Conservation (phyloP, 2,888 invertebrate species). For the Drosophila multiciliata region DNA sequence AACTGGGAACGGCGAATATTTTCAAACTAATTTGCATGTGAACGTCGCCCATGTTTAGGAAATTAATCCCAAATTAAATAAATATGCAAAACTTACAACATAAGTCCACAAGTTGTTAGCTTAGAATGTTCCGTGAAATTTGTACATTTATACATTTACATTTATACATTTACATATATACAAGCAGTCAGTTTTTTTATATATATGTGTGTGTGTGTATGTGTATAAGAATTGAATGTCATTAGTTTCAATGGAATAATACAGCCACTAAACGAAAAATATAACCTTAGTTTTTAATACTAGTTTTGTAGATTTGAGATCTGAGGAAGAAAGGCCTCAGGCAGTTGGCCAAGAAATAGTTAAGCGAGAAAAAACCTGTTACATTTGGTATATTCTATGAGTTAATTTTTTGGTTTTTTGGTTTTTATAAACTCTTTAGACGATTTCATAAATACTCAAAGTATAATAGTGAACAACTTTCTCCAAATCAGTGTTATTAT, state of each 20-base stretch:
- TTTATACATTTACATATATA: background rate
- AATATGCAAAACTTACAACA: conserved; percentile 69
- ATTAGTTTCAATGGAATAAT: conserved; percentile 3
- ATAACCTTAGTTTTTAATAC: background rate
- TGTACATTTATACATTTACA: conserved; percentile 10
- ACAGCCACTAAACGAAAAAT: conserved; percentile 1
- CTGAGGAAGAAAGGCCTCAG: background rate
- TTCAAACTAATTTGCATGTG: conserved; percentile 66
- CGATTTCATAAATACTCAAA: background rate
- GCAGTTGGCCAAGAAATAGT: conserved; percentile 1
- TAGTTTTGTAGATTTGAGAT: background rate
- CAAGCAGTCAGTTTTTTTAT: conserved; percentile 1
- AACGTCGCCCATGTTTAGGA: conserved; percentile 48
- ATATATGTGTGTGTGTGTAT: background rate
- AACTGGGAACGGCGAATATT: conserved; percentile 30
- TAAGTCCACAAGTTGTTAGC: conserved; percentile 38
- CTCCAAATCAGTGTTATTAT: background rate
- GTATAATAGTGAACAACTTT: no score
- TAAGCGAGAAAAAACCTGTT: conserved; percentile 17
- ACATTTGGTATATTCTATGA: background rate
- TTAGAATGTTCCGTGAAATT: conserved; percentile 41
- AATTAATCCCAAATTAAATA: conserved; percentile 64
- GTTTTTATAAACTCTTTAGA: background rate
- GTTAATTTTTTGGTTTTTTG: no score
- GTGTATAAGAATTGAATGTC: conserved; percentile 2